A percentile compares a stretch with the other conserved stretches of the same genome.
phyloP scores from a whole-genome alignment of 2,797 vertebrate species.

The Sebastes trivittatus region DNA sequence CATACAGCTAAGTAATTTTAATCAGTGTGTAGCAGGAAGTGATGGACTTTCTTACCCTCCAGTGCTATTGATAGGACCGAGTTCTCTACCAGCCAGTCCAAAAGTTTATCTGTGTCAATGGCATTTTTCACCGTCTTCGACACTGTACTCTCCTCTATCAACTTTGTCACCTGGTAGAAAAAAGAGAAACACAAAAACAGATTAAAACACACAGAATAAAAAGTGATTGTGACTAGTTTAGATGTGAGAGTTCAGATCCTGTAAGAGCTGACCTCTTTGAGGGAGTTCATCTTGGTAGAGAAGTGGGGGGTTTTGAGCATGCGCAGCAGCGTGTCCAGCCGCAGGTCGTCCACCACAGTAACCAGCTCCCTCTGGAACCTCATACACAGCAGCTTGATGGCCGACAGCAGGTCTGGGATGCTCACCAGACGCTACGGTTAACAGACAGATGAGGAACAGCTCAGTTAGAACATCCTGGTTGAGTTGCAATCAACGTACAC shows the following conservation, averaged over 20 bases:
- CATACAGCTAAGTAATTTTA: not conserved
- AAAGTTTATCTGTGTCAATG: constrained; percentile 94
- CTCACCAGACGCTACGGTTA: constrained; percentile 90
- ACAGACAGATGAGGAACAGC: not conserved
- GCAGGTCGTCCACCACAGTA: constrained; percentile 92
- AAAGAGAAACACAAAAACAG: not conserved
- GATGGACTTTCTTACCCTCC: constrained; percentile 85
- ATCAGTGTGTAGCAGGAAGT: not conserved
- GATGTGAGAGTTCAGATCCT: not conserved
- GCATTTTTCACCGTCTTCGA: constrained; percentile 98
- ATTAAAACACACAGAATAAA: not conserved
- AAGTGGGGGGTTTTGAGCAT: constrained; percentile 99
- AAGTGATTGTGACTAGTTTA: not conserved
- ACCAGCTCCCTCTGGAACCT: constrained; percentile 96
- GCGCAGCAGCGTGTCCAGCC: constrained; percentile 94
- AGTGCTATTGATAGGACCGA: constrained; percentile 97
- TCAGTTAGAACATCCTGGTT: not conserved
- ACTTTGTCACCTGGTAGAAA: constrained; percentile 90
- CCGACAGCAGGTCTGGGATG: constrained; percentile 96
- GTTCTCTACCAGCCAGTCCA: constrained; percentile 99
- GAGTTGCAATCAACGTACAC: not conserved
- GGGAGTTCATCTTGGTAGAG: constrained; percentile 99
- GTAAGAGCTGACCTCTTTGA: constrained; percentile 90
- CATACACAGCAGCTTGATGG: constrained; percentile 98
- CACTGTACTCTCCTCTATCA: constrained; percentile 98